Percentiles rank a stretch among this genome's conserved stretches.
Evolutionary conservation across 2,888 invertebrate genomes (phyloP).

Genomic region (Prenolepis imparis): DNA sequence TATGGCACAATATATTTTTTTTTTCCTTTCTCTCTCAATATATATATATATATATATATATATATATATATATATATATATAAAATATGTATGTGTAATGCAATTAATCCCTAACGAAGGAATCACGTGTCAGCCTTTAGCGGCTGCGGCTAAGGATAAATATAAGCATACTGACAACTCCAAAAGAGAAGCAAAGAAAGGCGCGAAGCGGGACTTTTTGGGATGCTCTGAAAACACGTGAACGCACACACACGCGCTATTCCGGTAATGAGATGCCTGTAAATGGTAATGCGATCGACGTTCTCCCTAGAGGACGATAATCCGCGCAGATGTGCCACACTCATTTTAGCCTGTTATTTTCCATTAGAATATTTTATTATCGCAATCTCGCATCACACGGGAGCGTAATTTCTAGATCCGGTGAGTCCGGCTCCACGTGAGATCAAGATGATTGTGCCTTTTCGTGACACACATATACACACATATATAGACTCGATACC

Average conservation of each 20-base stretch:
- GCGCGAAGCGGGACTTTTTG: constrained; percentile 9
- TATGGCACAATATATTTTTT: not conserved
- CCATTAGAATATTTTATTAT: not conserved
- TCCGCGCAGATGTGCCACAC: not conserved
- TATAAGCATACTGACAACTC: constrained; percentile 24
- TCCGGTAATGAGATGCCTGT: constrained; percentile 35
- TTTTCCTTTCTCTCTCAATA: not conserved
- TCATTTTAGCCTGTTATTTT: not conserved
- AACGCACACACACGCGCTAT: not conserved
- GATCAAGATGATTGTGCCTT: not conserved
- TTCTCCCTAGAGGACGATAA: constrained; percentile 13
- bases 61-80: no score
- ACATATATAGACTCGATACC: not conserved
- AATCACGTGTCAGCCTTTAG: not conserved
- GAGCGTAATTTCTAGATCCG: not conserved
- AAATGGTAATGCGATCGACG: constrained; percentile 42
- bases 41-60: no score
- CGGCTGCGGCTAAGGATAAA: constrained; percentile 2
- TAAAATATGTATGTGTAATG: not conserved
- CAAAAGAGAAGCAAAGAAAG: constrained; percentile 17
- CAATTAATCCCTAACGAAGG: not conserved
- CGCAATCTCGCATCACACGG: no score
- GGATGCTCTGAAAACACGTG: constrained; percentile 23
- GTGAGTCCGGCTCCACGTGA: not conserved
- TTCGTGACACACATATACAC: no score